Percentiles rank a stretch among this genome's conserved stretches.
These are phyloP conservation scores for Steinernema feltiae DNA, from an alignment of 1,140 invertebrate species.

Conservation along the genomic window DNA sequence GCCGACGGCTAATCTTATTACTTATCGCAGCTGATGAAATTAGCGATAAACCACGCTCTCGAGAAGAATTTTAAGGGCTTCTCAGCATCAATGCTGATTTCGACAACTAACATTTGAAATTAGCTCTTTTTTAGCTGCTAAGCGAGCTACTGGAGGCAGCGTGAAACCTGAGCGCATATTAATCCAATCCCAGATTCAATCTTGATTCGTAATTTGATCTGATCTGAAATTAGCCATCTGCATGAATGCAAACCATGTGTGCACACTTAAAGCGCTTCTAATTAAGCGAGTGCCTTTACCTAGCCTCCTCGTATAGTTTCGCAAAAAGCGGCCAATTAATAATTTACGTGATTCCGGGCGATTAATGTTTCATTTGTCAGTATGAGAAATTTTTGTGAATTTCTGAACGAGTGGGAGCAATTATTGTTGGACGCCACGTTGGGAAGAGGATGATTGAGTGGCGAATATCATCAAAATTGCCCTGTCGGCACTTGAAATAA, in stretches of 20 bases:
- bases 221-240: neutral
- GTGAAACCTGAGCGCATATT: neutral
- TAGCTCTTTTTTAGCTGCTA: neutral
- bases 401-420: neutral
- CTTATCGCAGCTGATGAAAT: neutral
- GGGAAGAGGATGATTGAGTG: neutral
- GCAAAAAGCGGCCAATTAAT: neutral
- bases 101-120: no score
- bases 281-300: neutral
- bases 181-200: constrained; percentile 1
- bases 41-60: neutral
- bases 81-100: neutral
- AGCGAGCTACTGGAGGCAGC: neutral
- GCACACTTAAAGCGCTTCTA: neutral
- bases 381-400: neutral
- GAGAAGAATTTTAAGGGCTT: neutral
- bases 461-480: neutral
- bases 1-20: neutral
- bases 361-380: constrained; percentile 12
- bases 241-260: no score
- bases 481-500: neutral
- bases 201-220: neutral
- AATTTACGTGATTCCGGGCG: neutral
- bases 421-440: neutral
- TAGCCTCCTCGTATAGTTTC: neutral